Evolutionary conservation across 1,140 invertebrate genomes (phyloP), one percentile per base, ranked within the genome.

Genomic region (Lineus longissimus): DNA sequence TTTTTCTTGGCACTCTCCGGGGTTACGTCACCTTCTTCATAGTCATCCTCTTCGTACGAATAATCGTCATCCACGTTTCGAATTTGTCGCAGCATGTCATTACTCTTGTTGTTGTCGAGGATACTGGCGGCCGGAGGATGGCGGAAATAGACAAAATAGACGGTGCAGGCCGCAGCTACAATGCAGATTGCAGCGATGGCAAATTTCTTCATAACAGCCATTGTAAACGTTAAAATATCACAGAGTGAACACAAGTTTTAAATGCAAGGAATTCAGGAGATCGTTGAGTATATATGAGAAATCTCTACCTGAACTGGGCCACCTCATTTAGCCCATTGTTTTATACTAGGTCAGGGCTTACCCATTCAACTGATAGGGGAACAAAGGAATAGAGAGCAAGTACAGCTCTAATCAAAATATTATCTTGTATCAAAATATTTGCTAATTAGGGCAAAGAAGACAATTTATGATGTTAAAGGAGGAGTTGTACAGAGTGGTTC

Each of bases 71-170:
- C 19, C 4, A 51, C n/a, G 25, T 19, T 27, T 7, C 33, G 33
- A 15, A 36, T 36, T 27, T 4, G 31, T 22, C 30, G 54, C 22
- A 19, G 15, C 31, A 19, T n/a, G 22, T n/a, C n/a, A 4, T 13
- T 40, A 25, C 47, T 31, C 22, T 36, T 29, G 56, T 71, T 71
- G 36, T 59, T 55, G 43, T 43, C 47, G 25, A 71, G 55, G 19
- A 71, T 67, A 45, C 67, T 62, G 17, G 66, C 67, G 2, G 68
- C 62, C 0, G 70, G 63, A 7, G 65, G 65, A 40, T 66, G 65
- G 30, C 66, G 63, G 30, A 71, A 71, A 51, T 65, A 68, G 0
- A 55, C 31, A 40, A 68, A 54, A 51, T 70, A 68, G 1, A 70
- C 29, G 51, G 36, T 57, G 19, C 36, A 27, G 30, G 41, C 36